Base-by-base conservation (phyloP, 1,140 invertebrate species). In the Papilio aristodemus region DNA sequence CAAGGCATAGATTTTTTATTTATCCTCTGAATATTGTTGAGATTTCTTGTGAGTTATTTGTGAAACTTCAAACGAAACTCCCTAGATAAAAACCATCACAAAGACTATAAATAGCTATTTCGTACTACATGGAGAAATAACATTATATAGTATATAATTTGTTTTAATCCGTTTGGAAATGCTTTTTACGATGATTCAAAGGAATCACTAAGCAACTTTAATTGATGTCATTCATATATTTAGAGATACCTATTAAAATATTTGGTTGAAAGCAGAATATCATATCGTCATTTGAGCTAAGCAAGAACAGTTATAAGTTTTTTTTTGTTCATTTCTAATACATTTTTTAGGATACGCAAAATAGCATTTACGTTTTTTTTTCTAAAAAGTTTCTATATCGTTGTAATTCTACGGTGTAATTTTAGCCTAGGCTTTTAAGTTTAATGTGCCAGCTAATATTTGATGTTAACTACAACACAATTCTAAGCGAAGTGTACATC, bases 371-470 rank as follows among this genome's bases (percentile, higher is more conserved):
- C 43, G 19, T 19, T 66, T 66, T 9, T 59, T 59, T 66, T 14
- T 22, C n/a, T 11, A 43, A 32, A 66, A 66, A 14, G 22, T 25
- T 64, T 66, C 17, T 17, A 17, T 43, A 27, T 22, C 27, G 22
- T 43, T 25, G 11, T 25, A 54, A 11, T 4, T 4, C 63, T 66
- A 66, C 39, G 43, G 63, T 66, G 25, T 25, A 50, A 64, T 27
- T 22, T 66, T 46, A 50, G 43, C 19, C 38, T 64, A 25, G 37
- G 38, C 37, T 11, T 64, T 41, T 19, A 41, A 43, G 4, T 38
- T 66, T 66, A 50, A 17, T 5, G 63, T 66, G 63, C 63, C 63
- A 46, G 63, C 63, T 66, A 66, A 50, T 66, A 46, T 32, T 46
- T 10, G 43, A 43, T 66, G 63, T 46, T 38, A 0, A 39, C 59